Evolutionary conservation across 2,888 invertebrate genomes (phyloP), one percentile per base, ranked within the genome.

Genomic region (Pterostichus niger): DNA sequence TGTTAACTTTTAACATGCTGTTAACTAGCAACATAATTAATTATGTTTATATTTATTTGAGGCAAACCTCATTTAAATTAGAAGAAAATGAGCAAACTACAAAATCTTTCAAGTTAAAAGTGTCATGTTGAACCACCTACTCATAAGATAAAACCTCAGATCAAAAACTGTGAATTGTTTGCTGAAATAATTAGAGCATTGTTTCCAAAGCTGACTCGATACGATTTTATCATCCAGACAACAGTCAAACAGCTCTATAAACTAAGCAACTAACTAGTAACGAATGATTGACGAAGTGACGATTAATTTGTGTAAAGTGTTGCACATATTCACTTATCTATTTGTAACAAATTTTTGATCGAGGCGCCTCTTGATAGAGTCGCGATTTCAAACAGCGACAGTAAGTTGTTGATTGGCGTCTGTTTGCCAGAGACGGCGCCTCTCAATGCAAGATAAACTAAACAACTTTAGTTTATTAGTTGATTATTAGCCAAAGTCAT

Each of bases 241-340:
- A 24, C 44, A 54, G 13, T 54, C 54, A 54, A 15, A 54, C 9
- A 7, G 9, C 7, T 40, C 40, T 40, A 40, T 6, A 40, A 40
- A 40, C 6, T 40, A 40, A 40, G 3, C 24, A 24, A 24, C 24
- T 24, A 2, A 24, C 24, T 24, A 24, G 24, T 24, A 24, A 24
- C 24, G 24, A 24, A 1, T 24, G 24, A 24, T 24, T 24, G 40
- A 40, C 40, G 6, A 40, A 6, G 40, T 40, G 40, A 7, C 73
- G 76, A 76, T 76, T 76, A 76, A 24, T 76, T 76, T 76, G 33
- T 76, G 76, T 76, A n/a, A 73, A 76, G 76, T 76, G 54, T 76
- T 54, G 76, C 76, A 76, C 76, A 76, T 54, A 54, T 76, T 76
- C 15, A 76, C 33, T 54, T 76, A 24, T 24, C 24, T 73, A 56